Base-by-base conservation (phyloP, 2,797 vertebrate species). In the Alfaro cultratus region DNA sequence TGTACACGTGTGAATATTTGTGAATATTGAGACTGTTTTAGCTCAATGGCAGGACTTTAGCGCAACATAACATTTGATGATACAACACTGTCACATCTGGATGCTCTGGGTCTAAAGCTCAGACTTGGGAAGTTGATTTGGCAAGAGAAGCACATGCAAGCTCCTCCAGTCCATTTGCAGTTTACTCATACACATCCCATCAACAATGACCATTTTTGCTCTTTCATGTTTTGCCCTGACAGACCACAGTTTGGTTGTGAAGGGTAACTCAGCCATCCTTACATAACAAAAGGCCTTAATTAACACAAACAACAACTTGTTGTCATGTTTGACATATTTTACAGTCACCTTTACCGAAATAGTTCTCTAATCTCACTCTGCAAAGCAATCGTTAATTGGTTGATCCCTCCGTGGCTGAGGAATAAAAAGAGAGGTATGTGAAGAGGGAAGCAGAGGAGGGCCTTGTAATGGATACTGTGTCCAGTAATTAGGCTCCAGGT, bases 401-500 rank as follows among this genome's bases (percentile, higher is more conserved):
- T 36, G 81, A 91, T 92, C 93, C 93, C 95, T 91, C 90, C 82
- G 88, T 93, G 94, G 92, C 90, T 84, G 83, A 93, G 88, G 90
- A 91, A 91, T 86, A 88, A 87, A 92, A 91, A 85, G 90, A 90
- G 85, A 88, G 82, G 85, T 82, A 88, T 85, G 86, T 67, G 47
- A 62, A 84, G 82, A 85, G 83, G 86, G 86, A 80, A 80, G 86
- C 43, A 74, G 84, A 80, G 89, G 84, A 84, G 86, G 87, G 87
- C 80, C 70, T 79, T 90, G 94, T 95, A 95, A 96, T 95, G 93
- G 95, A 95, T 95, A 94, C 94, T 94, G 92, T 92, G 95, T 95
- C 94, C 94, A 95, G 94, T 96, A 96, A 96, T 96, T 96, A 96
- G 95, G 93, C 90, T 87, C 87, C 90, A 93, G 91, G 93, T 94